Evolutionary conservation across 2,888 invertebrate genomes (phyloP), one percentile per base, ranked within the genome.

Genomic region (Cacoxenus indagator): DNA sequence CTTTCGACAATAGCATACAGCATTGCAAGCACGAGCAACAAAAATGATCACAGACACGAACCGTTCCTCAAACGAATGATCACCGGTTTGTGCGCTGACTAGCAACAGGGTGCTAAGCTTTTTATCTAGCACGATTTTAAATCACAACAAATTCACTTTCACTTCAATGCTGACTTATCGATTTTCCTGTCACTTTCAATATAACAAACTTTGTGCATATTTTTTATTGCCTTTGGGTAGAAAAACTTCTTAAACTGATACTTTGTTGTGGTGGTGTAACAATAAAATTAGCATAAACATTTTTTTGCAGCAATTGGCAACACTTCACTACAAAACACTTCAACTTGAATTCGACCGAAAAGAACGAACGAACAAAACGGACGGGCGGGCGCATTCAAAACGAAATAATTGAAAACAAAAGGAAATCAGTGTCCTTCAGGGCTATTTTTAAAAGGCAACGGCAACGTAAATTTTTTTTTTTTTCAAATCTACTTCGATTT

Each of bases 91-190:
- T 3, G n/a, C 45, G n/a, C 45, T 43, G 14, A 43, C n/a, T 43
- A 67, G 68, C 68, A 70, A 70, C 70, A 67, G 31, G 57, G 19
- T 57, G 27, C 27, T 26, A 24, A 26, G 24, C 14, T 2, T 14
- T 26, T 1, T 2, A 8, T 17, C 3, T 43, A 14, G 43, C 43
- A 43, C n/a, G 31, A 31, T 6, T 31, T 31, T 31, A 31, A 31
- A 84, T 77, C 84, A 82, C 73, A 81, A n/a, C n/a, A n/a, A n/a
- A n/a, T n/a, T 82, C 5, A 43, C 80, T 76, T 84, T 72, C 68
- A 75, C 75, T 84, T 78, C 84, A 84, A 78, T 84, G n/a, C n/a
- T n/a, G n/a, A n/a, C n/a, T n/a, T n/a, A n/a, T n/a, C n/a, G n/a
- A n/a, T 84, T 84, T 81, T 70, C 81, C 77, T 75, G 73, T 74